Conservation (phyloP, 2,797 vertebrate species). For the Myotis myotis region DNA sequence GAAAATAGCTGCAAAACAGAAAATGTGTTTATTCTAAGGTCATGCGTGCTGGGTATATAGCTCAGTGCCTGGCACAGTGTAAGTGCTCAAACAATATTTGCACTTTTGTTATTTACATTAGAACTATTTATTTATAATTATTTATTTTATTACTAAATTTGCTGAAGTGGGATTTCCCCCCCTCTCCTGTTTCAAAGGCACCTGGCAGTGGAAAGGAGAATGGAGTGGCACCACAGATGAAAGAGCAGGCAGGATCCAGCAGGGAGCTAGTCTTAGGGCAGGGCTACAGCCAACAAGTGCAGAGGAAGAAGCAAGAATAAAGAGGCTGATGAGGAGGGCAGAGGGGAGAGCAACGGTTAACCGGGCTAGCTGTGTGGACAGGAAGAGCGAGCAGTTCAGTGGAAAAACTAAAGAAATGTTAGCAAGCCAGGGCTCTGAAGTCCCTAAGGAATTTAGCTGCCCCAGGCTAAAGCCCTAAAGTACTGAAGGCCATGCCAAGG, state of each 20-base stretch:
- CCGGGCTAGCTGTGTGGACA: not conserved
- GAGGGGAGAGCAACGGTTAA: slow-evolving; percentile 14
- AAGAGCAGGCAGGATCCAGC: slow-evolving; percentile 41
- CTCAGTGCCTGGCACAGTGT: not conserved
- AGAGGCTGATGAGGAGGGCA: slow-evolving; percentile 57
- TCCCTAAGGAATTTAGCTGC: not conserved
- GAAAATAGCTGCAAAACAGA: slow-evolving; percentile 11
- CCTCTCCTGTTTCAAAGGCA: not conserved
- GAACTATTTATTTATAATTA: not conserved
- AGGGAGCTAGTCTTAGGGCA: slow-evolving; percentile 52
- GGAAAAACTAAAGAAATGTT: not conserved
- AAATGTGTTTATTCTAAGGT: not conserved
- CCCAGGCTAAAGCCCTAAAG: not conserved
- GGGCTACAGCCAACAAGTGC: not conserved
- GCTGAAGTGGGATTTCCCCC: not conserved
- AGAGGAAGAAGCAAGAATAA: slow-evolving; percentile 55
- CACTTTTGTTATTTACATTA: not conserved
- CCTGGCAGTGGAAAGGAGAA: not conserved
- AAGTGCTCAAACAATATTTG: slow-evolving; percentile 30
- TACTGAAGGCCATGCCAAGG: not conserved
- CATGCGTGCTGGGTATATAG: not conserved
- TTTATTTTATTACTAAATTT: slow-evolving; percentile 30
- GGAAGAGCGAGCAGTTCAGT: slow-evolving; percentile 22
- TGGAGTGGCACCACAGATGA: not conserved
- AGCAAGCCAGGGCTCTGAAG: slow-evolving; percentile 33